These are phyloP conservation scores for Harmothoe impar DNA, from an alignment of 2,888 invertebrate genomes.

Conservation along the genomic window DNA sequence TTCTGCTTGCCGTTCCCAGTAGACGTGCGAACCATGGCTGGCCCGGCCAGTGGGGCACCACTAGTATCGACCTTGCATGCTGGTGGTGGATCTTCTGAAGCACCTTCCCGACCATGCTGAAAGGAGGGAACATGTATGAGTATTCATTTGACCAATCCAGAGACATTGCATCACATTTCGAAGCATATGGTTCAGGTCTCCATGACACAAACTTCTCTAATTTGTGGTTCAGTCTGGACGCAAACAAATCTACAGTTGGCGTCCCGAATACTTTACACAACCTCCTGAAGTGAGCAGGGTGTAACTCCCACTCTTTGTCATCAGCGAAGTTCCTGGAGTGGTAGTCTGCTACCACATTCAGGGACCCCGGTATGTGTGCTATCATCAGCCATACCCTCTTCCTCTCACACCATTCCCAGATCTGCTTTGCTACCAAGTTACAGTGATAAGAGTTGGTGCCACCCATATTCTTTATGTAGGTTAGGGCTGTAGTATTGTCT, in stretches of 20 bases:
- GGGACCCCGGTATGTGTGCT: slow-evolving; percentile 14
- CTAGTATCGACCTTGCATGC: too few species aligned
- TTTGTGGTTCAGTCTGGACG: slow-evolving; percentile 67
- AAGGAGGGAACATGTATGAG: slow-evolving; percentile 69
- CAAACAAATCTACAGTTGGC: slow-evolving; percentile 68
- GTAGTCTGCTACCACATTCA: slow-evolving; percentile 43
- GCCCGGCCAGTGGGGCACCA: too few species aligned
- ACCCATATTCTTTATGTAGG: slow-evolving; percentile 61
- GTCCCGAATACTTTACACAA: background rate
- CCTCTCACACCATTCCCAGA: slow-evolving; percentile 56
- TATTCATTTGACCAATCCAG: slow-evolving; percentile 62
- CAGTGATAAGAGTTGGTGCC: slow-evolving; percentile 9
- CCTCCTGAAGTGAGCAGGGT: background rate
- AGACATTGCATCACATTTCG: slow-evolving; percentile 67
- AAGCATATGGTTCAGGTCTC: slow-evolving; percentile 68
- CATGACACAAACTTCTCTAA: slow-evolving; percentile 67
- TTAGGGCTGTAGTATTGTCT: slow-evolving; percentile 63
- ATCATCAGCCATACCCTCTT: slow-evolving; percentile 14
- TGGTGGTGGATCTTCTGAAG: too few species aligned
- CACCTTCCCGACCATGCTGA: slow-evolving; percentile 62
- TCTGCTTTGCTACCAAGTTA: background rate
- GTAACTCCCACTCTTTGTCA: slow-evolving; percentile 45
- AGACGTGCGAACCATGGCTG: too few species aligned
- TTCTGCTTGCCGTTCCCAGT: too few species aligned
- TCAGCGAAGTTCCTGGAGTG: slow-evolving; percentile 44